Base-by-base conservation (phyloP, 2,113 vertebrate species). In the Toxotes jaculatrix region DNA sequence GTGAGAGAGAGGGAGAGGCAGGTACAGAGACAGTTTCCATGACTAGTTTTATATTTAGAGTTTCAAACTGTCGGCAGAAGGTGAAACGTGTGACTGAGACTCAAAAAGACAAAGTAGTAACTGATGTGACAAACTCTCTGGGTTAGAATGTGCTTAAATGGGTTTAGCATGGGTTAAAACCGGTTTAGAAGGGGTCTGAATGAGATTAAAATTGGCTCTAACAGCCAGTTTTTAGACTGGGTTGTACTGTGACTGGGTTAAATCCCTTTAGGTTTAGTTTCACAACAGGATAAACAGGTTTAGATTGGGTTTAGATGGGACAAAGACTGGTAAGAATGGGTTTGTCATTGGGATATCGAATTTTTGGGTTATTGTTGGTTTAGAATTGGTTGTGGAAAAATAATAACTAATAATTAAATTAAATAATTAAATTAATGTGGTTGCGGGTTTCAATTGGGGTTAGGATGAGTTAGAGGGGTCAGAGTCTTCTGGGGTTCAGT, bases 21-120 rank as follows among this genome's bases (percentile, higher is more conserved):
- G 77, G 65, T 78, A 86, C 47, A 78, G 17, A 60, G 76, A 85
- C 69, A 85, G 79, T 88, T 91, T 89, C 90, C 86, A 90, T 76
- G 71, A 17, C 87, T 69, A 83, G 31, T 62, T 66, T 88, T 83
- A 88, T 87, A 80, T 89, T 89, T 87, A 82, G 85, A 31, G 34
- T 19, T 55, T 65, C 12, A 59, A 32, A 78, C 34, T 59, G 79
- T 60, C 55, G 66, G 71, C 4, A 36, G 76, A 63, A 74, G 68
- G 27, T 75, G 77, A 85, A 83, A 83, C 36, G 34, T 69, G 76
- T 23, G 69, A 80, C 61, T 23, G 74, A 61, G 12, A 43, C 34
- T 19, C 1, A 6, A 60, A 51, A 23, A 62, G 45, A 49, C 13
- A 68, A 66, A 51, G 66, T 8, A 7, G 47, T 43, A 6, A 45